Evolutionary conservation across 2,797 vertebrate genomes (phyloP).

Genomic region (Adelosebastes latens): DNA sequence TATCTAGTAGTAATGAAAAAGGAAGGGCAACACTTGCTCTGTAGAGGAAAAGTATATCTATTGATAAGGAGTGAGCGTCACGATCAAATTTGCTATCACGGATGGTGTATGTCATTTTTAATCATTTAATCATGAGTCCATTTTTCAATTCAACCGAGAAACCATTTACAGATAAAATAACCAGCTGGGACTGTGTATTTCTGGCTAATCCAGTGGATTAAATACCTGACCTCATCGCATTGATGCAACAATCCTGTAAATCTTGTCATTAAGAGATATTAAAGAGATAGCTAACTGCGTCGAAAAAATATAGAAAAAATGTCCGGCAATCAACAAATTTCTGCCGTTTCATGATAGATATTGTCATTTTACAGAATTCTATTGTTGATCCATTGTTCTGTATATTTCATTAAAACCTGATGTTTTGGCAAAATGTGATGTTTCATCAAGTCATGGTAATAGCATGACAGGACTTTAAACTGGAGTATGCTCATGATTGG

Average conservation of each 20-base stretch:
- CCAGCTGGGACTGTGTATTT: neutral
- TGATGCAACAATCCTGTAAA: conserved; percentile 8
- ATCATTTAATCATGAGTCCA: neutral
- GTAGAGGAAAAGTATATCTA: neutral
- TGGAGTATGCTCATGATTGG: too few relatives aligned
- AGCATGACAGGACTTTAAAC: neutral
- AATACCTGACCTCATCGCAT: neutral
- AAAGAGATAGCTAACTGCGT: neutral
- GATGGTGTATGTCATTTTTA: neutral
- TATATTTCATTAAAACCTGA: neutral
- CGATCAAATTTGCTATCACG: neutral
- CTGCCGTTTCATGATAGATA: too few relatives aligned
- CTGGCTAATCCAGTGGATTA: neutral
- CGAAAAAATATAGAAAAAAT: neutral
- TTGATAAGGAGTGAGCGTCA: neutral
- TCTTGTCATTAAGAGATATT: neutral
- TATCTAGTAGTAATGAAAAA: neutral
- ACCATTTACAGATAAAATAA: conserved; percentile 1
- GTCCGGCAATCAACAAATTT: too few relatives aligned
- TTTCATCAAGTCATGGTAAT: neutral
- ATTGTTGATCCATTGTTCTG: neutral
- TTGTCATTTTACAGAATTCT: too few relatives aligned
- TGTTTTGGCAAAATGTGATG: neutral
- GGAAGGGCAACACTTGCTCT: neutral
- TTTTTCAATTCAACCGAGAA: neutral